Conservation (phyloP, 2,113 vertebrate species). For the Brachypteracias leptosomus region DNA sequence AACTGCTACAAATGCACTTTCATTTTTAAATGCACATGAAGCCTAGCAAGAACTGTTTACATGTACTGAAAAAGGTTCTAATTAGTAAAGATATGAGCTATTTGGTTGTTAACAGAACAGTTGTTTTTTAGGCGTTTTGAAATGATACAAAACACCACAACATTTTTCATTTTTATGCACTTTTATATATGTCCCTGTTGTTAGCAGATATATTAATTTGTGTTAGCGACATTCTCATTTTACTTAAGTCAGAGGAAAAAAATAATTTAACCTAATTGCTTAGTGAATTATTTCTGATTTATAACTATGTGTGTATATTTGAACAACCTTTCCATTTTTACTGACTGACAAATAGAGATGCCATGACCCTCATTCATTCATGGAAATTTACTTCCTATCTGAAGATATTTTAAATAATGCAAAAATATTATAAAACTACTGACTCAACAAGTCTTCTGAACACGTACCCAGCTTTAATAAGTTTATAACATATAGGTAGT, state of each 20-base stretch:
- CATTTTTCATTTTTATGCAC: not conserved
- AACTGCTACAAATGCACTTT: not conserved
- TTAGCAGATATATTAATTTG: not conserved
- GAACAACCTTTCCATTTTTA: not conserved
- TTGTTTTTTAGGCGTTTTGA: not conserved
- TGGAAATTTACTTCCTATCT: not conserved
- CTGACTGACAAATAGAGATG: not conserved
- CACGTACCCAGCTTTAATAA: not conserved
- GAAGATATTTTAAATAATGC: not conserved
- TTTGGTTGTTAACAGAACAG: not conserved
- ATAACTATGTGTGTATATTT: not conserved
- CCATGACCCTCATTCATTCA: not conserved
- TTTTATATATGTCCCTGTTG: not conserved
- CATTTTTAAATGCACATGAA: not conserved
- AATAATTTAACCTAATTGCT: not conserved
- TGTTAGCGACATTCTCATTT: not conserved
- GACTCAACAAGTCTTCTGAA: not conserved
- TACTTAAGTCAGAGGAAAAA: not conserved
- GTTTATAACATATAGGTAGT: not conserved
- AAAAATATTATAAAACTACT: not conserved
- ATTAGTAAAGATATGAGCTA: not conserved
- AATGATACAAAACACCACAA: accelerated
- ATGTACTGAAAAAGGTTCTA: not conserved
- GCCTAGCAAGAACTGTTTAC: not conserved
- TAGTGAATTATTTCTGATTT: not conserved